Evolutionary conservation across 2,888 invertebrate genomes (phyloP), one percentile per base, ranked within the genome.

Genomic region (Hirtodrosophila histrioides): DNA sequence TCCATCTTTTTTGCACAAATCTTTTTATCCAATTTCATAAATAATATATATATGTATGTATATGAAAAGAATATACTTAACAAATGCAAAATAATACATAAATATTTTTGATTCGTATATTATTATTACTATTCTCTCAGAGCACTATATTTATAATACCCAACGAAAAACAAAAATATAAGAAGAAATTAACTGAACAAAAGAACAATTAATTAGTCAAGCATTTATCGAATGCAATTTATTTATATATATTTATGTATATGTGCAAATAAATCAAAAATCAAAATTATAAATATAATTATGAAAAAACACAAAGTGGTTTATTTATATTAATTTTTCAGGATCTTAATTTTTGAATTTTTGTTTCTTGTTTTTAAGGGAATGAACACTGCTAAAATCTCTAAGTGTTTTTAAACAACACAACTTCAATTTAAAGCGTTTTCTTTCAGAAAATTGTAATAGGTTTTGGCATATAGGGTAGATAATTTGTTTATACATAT

Each of bases 61-160:
- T 17, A 17, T 17, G 9, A 31, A 44, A 54, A 11, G 49, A 68
- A 51, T 36, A 50, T 44, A 56, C 46, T 53, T 53, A 57, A 46
- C 10, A 54, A 50, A 67, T 51, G 33, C 1, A 10, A 49, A 37
- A 39, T 8, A 31, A 44, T 40, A 62, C 8, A 17, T n/a, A 12
- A 37, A 50, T 68, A 69, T 72, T 72, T 72, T 72, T 73, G 62
- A 72, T 62, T 72, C 62, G 27, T 43, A 62, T 69, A 67, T 69
- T 60, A 68, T 61, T 55, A n/a, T 11, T 35, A 46, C 48, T 44
- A 17, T 56, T 41, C 36, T 50, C 45, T 60, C 67, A 45, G 46
- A 73, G 56, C 69, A 63, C 74, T 51, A 57, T 71, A 71, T 66
- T 45, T 71, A 61, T 66, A 71, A 54, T 57, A 63, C 35, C 50